A percentile compares a stretch with the other conserved stretches of the same genome.
These are phyloP conservation scores for Columba livia DNA, from an alignment of 2,113 vertebrate genomes.

Conservation along the genomic window DNA sequence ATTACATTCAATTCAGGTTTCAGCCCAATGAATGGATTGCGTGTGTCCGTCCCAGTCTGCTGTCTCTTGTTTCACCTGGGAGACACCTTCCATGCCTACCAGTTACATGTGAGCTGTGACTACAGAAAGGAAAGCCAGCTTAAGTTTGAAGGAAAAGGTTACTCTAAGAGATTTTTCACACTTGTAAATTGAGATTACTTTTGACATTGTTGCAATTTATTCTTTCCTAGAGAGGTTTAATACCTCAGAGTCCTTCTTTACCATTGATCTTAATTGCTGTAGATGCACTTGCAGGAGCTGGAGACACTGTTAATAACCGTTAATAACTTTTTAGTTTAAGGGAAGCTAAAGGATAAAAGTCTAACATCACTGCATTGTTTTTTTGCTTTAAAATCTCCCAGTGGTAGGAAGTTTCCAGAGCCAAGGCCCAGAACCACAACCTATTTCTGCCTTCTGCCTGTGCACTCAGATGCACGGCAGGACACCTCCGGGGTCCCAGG, in stretches of 20 bases:
- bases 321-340: not conserved
- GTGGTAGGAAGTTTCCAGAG: not conserved
- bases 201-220: not conserved
- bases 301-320: not conserved
- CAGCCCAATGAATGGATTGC: not conserved
- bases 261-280: not conserved
- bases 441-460: not conserved
- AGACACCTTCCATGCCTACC: not conserved
- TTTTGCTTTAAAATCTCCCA: not conserved
- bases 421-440: not conserved
- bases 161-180: not conserved
- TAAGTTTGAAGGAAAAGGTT: not conserved
- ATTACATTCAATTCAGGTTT: not conserved
- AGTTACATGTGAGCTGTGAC: not conserved
- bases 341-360: not conserved
- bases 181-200: not conserved
- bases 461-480: rapidly evolving
- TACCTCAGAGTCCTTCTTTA: not conserved
- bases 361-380: not conserved
- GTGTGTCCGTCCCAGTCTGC: not conserved
- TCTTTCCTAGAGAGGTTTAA: not conserved
- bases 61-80: not conserved
- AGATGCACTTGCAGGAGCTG: not conserved
- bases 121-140: not conserved
- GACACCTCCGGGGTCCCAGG: rapidly evolving